These are phyloP conservation scores for Tachyglossus aculeatus DNA, from an alignment of 2,797 vertebrate species.

Conservation along the genomic window DNA sequence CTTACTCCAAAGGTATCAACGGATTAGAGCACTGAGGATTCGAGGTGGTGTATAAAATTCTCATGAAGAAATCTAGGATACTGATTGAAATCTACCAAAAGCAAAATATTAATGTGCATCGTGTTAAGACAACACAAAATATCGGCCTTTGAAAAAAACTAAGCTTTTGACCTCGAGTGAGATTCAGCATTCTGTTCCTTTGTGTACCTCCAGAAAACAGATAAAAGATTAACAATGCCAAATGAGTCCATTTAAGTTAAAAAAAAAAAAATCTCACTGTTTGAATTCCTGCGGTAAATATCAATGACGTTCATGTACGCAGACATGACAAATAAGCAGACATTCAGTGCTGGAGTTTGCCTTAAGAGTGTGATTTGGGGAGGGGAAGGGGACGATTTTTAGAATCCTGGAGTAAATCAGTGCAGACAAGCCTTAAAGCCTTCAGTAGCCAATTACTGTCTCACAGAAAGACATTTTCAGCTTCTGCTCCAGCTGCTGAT, in stretches of 20 bases:
- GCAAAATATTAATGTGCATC: conserved; percentile 3
- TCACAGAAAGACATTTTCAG: conserved; percentile 85
- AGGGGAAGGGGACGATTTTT: conserved; percentile 63
- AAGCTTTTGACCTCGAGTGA: conserved; percentile 35
- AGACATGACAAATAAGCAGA: conserved; percentile 20
- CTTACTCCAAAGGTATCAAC: conserved; percentile 70
- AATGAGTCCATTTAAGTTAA: conserved; percentile 18
- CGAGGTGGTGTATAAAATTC: conserved; percentile 22
- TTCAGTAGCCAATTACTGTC: conserved; percentile 84
- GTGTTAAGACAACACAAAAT: conserved; percentile 40
- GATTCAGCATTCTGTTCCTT: conserved; percentile 35
- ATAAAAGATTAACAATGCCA: conserved; percentile 37
- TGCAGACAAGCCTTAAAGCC: conserved; percentile 78
- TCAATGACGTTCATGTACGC: conserved; percentile 34
- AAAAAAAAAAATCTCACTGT: conserved; percentile 39
- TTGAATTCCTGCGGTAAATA: conserved; percentile 45
- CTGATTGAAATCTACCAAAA: conserved; percentile 52
- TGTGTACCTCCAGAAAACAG: conserved; percentile 24
- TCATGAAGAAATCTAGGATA: conserved; percentile 23
- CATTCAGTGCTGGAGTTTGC: conserved; percentile 41
- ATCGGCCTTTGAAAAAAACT: conserved; percentile 35
- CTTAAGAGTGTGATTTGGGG: conserved; percentile 35
- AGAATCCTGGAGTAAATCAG: conserved; percentile 79
- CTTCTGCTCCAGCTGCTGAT: conserved; percentile 81
- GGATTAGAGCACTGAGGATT: conserved; percentile 46